A percentile compares a stretch with the other conserved stretches of the same genome.
Conservation (phyloP, 2,888 invertebrate species). For the Tuta absoluta region DNA sequence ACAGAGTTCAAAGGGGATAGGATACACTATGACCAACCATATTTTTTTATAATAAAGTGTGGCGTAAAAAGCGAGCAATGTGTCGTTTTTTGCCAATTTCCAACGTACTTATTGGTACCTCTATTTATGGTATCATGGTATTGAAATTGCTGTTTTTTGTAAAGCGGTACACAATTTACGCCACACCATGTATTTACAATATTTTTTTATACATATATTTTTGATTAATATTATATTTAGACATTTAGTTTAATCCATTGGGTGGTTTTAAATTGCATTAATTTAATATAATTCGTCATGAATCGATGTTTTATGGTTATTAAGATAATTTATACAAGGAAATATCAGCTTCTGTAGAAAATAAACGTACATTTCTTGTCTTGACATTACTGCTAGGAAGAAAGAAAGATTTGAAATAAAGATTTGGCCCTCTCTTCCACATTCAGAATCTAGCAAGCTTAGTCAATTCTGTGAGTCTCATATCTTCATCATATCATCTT, state of each 20-base stretch:
- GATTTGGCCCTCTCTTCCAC: neutral
- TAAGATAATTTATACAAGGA: too few species aligned
- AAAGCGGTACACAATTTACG: conserved; percentile 11
- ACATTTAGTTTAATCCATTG: too few species aligned
- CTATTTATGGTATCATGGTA: too few species aligned
- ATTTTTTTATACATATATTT: neutral
- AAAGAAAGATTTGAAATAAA: neutral
- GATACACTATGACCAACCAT: conserved; percentile 25
- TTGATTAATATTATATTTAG: neutral
- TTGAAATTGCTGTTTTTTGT: too few species aligned
- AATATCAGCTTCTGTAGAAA: too few species aligned
- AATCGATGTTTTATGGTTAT: neutral
- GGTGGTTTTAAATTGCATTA: neutral
- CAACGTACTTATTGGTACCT: too few species aligned
- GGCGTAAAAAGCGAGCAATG: neutral
- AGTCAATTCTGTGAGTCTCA: too few species aligned
- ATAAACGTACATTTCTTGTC: too few species aligned
- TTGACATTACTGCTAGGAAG: too few species aligned
- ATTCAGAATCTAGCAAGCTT: neutral
- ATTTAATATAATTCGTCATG: neutral
- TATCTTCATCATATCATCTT: too few species aligned
- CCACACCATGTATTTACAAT: neutral
- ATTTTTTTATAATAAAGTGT: conserved; percentile 33
- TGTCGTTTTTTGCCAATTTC: too few species aligned
- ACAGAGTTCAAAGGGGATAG: conserved; percentile 49